Conservation (phyloP, 2,797 vertebrate genomes). For the Intellagama lesueurii region DNA sequence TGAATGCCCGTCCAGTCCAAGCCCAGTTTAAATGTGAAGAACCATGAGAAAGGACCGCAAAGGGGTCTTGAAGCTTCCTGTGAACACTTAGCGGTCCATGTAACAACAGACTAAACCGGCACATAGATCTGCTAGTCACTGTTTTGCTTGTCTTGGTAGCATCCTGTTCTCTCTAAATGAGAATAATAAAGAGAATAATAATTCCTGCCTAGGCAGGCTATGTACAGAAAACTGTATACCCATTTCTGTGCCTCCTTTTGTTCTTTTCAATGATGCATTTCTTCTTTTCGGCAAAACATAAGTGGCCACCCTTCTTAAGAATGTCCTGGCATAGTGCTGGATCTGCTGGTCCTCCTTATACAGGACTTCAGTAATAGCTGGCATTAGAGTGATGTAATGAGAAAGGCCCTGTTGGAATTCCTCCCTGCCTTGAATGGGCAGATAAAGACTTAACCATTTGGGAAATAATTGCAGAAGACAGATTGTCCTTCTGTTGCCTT, state of each 20-base stretch:
- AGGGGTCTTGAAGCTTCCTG: neutral
- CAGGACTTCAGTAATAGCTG: constrained; percentile 50
- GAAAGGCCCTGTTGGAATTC: constrained; percentile 58
- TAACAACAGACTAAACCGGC: neutral
- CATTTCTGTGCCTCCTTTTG: neutral
- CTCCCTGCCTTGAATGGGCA: constrained; percentile 55
- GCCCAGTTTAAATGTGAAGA: neutral
- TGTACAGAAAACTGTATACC: too few species aligned
- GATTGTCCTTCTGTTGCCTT: constrained; percentile 41
- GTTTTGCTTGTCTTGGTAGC: neutral
- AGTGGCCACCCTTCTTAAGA: neutral
- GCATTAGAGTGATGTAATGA: constrained; percentile 59
- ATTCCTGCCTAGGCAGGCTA: neutral
- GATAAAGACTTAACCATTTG: constrained; percentile 49
- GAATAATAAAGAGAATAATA: too few species aligned
- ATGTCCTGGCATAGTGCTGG: too few species aligned
- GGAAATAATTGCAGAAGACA: constrained; percentile 38
- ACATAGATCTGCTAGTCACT: neutral
- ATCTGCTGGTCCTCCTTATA: constrained; percentile 15
- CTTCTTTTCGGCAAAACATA: neutral
- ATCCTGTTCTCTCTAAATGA: neutral
- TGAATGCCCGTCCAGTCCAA: neutral
- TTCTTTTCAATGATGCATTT: neutral
- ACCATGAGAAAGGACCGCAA: too few species aligned
- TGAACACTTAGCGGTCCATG: neutral